Evolutionary conservation across 2,888 invertebrate genomes (phyloP).

Genomic region (Caenorhabditis doughertyi): DNA sequence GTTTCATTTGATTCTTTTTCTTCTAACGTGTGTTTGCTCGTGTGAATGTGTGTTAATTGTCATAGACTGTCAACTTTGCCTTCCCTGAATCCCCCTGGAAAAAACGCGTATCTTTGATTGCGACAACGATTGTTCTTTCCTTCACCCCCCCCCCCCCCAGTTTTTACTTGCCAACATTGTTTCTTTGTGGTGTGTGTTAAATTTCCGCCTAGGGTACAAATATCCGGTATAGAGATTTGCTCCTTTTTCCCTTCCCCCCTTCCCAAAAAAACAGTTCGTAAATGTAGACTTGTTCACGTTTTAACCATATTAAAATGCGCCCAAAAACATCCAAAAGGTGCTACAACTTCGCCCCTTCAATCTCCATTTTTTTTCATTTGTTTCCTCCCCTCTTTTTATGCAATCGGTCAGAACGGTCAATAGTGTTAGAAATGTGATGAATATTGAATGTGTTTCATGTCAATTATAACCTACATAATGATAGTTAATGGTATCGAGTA

Average conservation of each 20-base stretch:
- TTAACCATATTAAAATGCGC: slow-evolving; percentile 31
- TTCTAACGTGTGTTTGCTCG: background rate
- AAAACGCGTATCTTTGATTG: slow-evolving; percentile 40
- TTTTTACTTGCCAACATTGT: slow-evolving; percentile 52
- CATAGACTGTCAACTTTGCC: slow-evolving; percentile 40
- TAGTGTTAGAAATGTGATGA: slow-evolving; percentile 54
- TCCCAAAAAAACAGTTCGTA: slow-evolving; percentile 21
- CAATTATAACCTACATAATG: background rate
- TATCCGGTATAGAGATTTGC: slow-evolving; percentile 62
- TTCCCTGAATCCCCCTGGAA: slow-evolving; percentile 7
- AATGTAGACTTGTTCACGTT: slow-evolving; percentile 22
- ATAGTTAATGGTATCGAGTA: slow-evolving; percentile 37
- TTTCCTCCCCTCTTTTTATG: background rate
- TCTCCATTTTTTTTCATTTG: background rate
- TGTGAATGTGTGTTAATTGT: slow-evolving; percentile 43
- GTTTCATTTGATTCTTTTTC: slow-evolving; percentile 30
- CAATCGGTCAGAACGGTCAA: slow-evolving; percentile 53
- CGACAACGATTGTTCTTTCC: slow-evolving; percentile 25
- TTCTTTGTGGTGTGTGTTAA: slow-evolving; percentile 32
- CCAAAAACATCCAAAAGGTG: slow-evolving; percentile 36
- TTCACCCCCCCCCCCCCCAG: background rate
- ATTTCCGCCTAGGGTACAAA: slow-evolving; percentile 59
- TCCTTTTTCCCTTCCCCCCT: background rate
- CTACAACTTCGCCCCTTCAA: slow-evolving; percentile 47
- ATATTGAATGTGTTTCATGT: slow-evolving; percentile 35